Base-by-base conservation (phyloP, 2,797 vertebrate species). In the Lepus oiostolus region DNA sequence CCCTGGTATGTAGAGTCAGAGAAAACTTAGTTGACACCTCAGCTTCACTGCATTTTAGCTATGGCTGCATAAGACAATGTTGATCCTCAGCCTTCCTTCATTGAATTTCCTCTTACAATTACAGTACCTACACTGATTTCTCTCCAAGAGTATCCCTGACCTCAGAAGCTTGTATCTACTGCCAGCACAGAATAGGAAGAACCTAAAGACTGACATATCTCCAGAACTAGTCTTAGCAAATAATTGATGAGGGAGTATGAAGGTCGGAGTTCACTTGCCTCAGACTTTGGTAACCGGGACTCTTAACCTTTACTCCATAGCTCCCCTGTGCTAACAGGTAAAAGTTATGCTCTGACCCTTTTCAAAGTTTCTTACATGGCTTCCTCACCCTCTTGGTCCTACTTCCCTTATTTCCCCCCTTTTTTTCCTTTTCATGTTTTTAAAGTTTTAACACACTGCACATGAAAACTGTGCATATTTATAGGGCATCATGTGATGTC, bases 1-100 rank as follows among this genome's bases (percentile, higher is more conserved):
- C 3, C 24, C 13, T 65, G 30, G 92, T n/a, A 54, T 74, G 35
- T 28, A 77, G 26, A 67, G 32, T 81, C 58, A 17, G 30, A 75
- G 26, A 21, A 16, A 81, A 9, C 38, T 47, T 60, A 32, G 4
- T 5, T 68, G 58, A 58, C 32, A 90, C 13, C 32, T 32, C 32
- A 47, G 19, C 3, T 65, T 85, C 17, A 16, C 8, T 58, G 32
- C 7, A 42, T 54, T 82, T 88, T 63, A 28, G 4, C 50, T 67
- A 7, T 21, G 30, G 52, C 6, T n/a, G n/a, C 1, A 0, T 28
- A 30, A 24, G 19, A 26, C n/a, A 30, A 76, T 0, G 0, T 21
- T 26, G n/a, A 9, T 17, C 7, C 10, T 28, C 26, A 35, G 10
- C 4, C 5, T 1, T 60, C 26, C 62, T 74, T 88, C 42, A 76